Percentiles rank a stretch among this genome's conserved stretches.
These are phyloP conservation scores for Disparrhopalites patrizii DNA, from an alignment of 2,888 invertebrate species.

Conservation along the genomic window DNA sequence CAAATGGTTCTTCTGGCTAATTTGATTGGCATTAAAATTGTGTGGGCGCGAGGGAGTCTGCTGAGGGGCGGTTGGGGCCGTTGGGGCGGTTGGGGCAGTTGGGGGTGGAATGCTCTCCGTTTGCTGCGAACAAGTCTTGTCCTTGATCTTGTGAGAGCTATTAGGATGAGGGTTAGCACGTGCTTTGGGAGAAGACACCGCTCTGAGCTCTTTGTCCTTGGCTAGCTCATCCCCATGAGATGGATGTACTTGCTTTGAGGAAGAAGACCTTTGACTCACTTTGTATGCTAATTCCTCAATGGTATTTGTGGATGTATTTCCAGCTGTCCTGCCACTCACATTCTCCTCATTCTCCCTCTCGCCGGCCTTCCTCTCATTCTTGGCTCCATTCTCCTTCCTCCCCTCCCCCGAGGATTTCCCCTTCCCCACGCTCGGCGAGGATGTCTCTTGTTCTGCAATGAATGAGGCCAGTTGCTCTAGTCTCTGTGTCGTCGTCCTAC, in stretches of 20 bases:
- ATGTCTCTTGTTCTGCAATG: slow-evolving; percentile 6
- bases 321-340: neutral
- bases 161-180: neutral
- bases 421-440: neutral
- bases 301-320: neutral
- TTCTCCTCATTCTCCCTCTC: neutral
- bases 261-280: slow-evolving; percentile 5
- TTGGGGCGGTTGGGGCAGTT: slow-evolving; percentile 1
- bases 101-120: neutral
- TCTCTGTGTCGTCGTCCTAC: slow-evolving; percentile 7
- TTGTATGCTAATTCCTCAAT: slow-evolving; percentile 8
- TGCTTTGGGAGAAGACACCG: neutral
- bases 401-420: neutral
- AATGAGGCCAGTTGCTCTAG: slow-evolving; percentile 9
- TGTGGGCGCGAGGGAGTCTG: neutral
- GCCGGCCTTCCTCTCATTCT: neutral
- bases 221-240: neutral
- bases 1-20: neutral
- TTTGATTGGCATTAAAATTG: slow-evolving; percentile 6
- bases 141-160: neutral
- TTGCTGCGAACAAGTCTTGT: neutral
- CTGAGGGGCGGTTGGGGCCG: neutral
- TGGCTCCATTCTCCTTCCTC: neutral
- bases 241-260: neutral
- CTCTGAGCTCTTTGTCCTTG: neutral